These are phyloP conservation scores for Palloptera scutellata DNA, from an alignment of 2,888 invertebrate genomes.

Conservation along the genomic window DNA sequence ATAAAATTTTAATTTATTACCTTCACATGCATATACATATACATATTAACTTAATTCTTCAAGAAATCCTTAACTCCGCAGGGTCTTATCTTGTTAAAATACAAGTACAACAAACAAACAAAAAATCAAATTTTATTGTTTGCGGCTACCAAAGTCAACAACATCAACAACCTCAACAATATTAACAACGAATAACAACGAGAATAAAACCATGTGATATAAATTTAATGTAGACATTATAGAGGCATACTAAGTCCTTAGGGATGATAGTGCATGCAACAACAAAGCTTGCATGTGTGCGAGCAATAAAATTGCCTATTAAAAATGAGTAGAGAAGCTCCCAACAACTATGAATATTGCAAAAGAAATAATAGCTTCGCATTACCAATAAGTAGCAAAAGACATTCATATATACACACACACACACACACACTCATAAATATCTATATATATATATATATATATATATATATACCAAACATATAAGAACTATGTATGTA, in stretches of 20 bases:
- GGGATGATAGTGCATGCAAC: constrained; percentile 20
- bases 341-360: background rate
- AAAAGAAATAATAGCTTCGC: background rate
- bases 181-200: constrained; percentile 23
- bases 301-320: constrained; percentile 30
- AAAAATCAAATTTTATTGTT: constrained; percentile 39
- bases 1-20: no score
- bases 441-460: background rate
- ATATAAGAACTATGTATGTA: background rate
- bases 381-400: background rate
- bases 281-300: constrained; percentile 33
- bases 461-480: background rate
- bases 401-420: background rate
- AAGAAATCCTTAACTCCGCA: no score
- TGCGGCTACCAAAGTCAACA: constrained; percentile 36
- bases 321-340: background rate
- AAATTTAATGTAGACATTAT: constrained; percentile 29
- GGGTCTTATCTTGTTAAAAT: no score
- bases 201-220: constrained; percentile 15
- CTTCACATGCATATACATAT: no score
- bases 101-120: background rate
- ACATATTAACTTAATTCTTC: no score
- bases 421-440: constrained; percentile 4
- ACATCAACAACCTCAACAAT: background rate
- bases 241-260: constrained; percentile 23